phyloP scores from a whole-genome alignment of 2,888 invertebrate species.

The Clanis bilineata region DNA sequence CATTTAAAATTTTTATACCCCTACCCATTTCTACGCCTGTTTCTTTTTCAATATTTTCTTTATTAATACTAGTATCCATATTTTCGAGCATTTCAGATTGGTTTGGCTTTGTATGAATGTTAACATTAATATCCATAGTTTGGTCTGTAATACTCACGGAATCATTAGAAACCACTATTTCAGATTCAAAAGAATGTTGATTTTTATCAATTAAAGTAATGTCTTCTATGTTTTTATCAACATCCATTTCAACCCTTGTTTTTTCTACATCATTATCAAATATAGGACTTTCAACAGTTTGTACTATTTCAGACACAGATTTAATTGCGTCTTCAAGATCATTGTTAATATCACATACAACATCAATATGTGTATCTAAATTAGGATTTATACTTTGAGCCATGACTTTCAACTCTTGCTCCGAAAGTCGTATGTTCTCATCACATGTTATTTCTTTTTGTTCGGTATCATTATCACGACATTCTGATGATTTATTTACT shows the following conservation, averaged over 20 bases:
- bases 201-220: not conserved
- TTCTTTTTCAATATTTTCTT: not conserved
- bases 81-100: not conserved
- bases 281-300: not conserved
- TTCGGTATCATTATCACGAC: not conserved
- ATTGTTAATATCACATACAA: not conserved
- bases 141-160: no score
- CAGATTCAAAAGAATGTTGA: not conserved
- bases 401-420: conserved; percentile 4
- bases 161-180: no score
- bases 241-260: not conserved
- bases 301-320: not conserved
- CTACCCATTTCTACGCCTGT: not conserved
- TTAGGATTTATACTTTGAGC: not conserved
- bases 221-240: not conserved
- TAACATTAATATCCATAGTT: conserved; percentile 17
- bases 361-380: not conserved
- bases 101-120: not conserved
- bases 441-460: not conserved
- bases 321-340: not conserved
- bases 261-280: not conserved
- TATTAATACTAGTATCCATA: not conserved
- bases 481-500: not conserved
- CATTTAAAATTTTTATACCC: not conserved
- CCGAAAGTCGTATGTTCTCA: not conserved